Evolutionary conservation across 2,113 vertebrate species (phyloP), one percentile per base, ranked within the genome.

Genomic region (Labrus mixtus): DNA sequence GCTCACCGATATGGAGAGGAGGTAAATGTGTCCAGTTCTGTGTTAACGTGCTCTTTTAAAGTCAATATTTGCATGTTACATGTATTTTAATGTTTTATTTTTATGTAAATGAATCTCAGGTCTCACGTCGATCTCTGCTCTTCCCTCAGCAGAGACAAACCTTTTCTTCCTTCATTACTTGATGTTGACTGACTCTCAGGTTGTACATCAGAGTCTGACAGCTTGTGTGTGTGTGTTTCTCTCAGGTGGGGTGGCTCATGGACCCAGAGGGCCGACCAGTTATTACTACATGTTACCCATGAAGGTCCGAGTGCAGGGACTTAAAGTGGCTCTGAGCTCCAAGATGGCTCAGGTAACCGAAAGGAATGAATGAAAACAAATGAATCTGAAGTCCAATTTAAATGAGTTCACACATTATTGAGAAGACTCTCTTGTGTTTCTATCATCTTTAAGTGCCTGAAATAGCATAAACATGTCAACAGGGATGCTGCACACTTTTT

Each of bases 201-300:
- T n/a, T 39, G 25, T 8, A 6, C 1, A 8, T 20, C 16, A 17
- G 36, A 23, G 6, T 33, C 29, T 33, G 6, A 33, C 71, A 7
- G 29, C 17, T 33, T 15, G n/a, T 20, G 48, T 51, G 0, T 43
- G 22, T 60, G 50, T 75, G 19, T 50, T 19, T 48, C 10, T 22
- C 65, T 45, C 91, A 98, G 97, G 97, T 23, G 97, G 96, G 0
- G 51, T 96, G 5, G 76, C 94, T 51, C 95, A 96, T 0, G 97
- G 97, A 19, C 97, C 97, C 7, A 90, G 96, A 50, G 97, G 97
- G 1, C 97, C 97, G 20, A 98, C 91, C 3, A 97, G 97, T 68
- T 98, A 96, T 84, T 97, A 95, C 84, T 97, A 97, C 92, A 97
- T 98, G 97, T 46, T 97, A 60, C 97, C 97, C 65, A 96, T 98